Base-by-base conservation (phyloP, 2,888 invertebrate species). In the Latrodectus hesperus region DNA sequence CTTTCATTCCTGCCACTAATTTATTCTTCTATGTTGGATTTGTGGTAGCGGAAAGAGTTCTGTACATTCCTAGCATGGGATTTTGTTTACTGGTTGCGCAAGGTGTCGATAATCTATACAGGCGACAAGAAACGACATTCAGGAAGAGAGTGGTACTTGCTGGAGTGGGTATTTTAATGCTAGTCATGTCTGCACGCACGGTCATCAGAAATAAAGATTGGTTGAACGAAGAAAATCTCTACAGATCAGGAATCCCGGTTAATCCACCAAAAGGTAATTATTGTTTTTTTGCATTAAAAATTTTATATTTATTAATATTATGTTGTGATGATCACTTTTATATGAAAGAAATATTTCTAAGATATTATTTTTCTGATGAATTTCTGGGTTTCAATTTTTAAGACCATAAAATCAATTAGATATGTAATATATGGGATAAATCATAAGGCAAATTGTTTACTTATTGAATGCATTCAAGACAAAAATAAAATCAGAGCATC, bases 1-100 rank as follows among this genome's bases (percentile, higher is more conserved):
- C 99, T 89, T 99, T 98, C 93, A 94, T 99, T 91, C 99, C 98
- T 90, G 98, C 99, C 89, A 96, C 97, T 91, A 99, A 99, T 94
- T 93, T 98, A 91, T 95, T 99, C 93, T 98, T 98, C 94, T 98
- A 99, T 93, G 99, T 99, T 88, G 99, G 99, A 76, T 99, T 99
- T 93, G 99, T 99, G 90, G 96, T 99, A 83, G 99, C 99, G 88
- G 99, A 99, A 93, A 94, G 99, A 90, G 96, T 99, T 90, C 94
- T 99, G 90, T 99, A 99, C 93, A 95, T 99, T 92, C 98, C 99
- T 77, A 98, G 98, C 93, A 96, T 98, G 91, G 99, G 98, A 80
- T 96, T 96, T 93, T 98, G 98, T 93, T 94, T 99, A 91, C 93
- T 98, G 90, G 94, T 98, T 88, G 98, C 96, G 79, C 93, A 95